A percentile compares a stretch with the other conserved stretches of the same genome.
These are phyloP conservation scores for Pogonognathellus flavescens DNA, from an alignment of 1,140 invertebrate genomes.

Conservation along the genomic window DNA sequence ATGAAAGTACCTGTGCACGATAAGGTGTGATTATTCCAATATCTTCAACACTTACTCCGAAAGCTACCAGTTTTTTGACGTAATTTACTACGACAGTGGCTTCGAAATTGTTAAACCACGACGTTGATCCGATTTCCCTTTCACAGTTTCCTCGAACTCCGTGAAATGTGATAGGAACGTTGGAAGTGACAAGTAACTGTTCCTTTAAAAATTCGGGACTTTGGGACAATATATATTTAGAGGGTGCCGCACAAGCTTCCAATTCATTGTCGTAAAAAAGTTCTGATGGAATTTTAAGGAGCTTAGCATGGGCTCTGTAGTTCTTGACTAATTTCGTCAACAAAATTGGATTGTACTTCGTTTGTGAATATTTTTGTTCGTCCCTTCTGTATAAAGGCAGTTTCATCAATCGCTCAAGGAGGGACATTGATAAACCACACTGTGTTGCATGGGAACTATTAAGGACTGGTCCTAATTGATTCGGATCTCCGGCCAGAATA, in stretches of 20 bases:
- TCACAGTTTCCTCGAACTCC: constrained; percentile 83
- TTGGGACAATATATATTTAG: constrained; percentile 66
- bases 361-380: constrained; percentile 60
- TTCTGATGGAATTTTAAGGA: constrained; percentile 71
- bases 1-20: constrained; percentile 81
- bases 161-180: constrained; percentile 81
- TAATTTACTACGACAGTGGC: constrained; percentile 78
- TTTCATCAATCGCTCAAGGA: constrained; percentile 72
- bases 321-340: constrained; percentile 67
- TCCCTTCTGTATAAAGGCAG: constrained; percentile 55
- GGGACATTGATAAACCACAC: constrained; percentile 72
- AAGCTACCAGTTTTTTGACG: constrained; percentile 73
- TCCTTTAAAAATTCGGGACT: constrained; percentile 79
- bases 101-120: constrained; percentile 92
- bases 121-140: constrained; percentile 82
- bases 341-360: constrained; percentile 68
- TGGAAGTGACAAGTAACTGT: constrained; percentile 68
- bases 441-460: constrained; percentile 70
- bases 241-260: constrained; percentile 64
- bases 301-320: constrained; percentile 69
- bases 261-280: constrained; percentile 73
- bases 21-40: constrained; percentile 96
- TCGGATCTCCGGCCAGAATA: constrained; percentile 86
- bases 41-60: constrained; percentile 77
- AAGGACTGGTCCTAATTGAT: constrained; percentile 81